Evolutionary conservation across 2,888 invertebrate species (phyloP).

Genomic region (Epinotia ramella): DNA sequence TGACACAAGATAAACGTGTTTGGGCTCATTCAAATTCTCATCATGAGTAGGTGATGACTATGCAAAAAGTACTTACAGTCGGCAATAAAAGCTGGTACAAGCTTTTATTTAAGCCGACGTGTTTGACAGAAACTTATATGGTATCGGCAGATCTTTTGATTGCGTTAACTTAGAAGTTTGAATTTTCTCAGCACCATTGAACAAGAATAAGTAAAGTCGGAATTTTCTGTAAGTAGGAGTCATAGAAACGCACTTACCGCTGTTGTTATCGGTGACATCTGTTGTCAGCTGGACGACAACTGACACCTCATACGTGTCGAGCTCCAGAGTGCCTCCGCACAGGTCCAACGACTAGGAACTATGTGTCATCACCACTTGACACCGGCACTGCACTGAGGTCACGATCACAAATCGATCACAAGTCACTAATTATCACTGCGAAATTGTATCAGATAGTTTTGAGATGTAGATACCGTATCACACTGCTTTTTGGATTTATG

Average conservation of each 20-base stretch:
- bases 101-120: too few species aligned
- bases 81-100: too few species aligned
- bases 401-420: constrained; percentile 24
- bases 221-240: neutral
- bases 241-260: constrained; percentile 68
- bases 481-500: constrained; percentile 7
- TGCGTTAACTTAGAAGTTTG: neutral
- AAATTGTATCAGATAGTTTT: neutral
- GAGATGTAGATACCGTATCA: constrained; percentile 2
- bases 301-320: constrained; percentile 83
- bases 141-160: too few species aligned
- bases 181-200: neutral
- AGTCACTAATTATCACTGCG: constrained; percentile 16
- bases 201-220: neutral
- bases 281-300: constrained; percentile 85
- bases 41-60: too few species aligned
- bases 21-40: too few species aligned
- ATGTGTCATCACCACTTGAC: constrained; percentile 61
- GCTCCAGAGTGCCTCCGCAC: constrained; percentile 78
- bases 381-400: constrained; percentile 32
- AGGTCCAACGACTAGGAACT: constrained; percentile 50
- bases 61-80: too few species aligned
- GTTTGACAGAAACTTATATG: too few species aligned
- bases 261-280: constrained; percentile 81
- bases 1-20: too few species aligned